A percentile compares a stretch with the other conserved stretches of the same genome.
Evolutionary conservation across 2,797 vertebrate genomes (phyloP).

Genomic region (Pampus argenteus): DNA sequence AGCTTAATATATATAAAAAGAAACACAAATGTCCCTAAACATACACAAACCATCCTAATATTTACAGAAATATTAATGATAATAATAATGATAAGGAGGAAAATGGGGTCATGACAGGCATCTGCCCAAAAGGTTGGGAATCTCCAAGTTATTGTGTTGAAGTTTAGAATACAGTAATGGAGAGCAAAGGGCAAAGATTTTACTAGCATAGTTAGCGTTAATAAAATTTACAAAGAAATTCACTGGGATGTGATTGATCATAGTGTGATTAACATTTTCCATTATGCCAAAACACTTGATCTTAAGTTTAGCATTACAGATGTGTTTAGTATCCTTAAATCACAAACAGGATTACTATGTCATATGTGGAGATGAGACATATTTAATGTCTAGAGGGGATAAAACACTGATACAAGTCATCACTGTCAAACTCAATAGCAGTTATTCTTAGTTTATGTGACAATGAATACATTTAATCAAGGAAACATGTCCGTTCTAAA

Average conservation of each 20-base stretch:
- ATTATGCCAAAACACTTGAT: not conserved
- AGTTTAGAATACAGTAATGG: not conserved
- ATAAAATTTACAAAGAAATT: not conserved
- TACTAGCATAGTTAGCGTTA: not conserved
- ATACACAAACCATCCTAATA: too few relatives aligned
- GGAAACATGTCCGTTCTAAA: conserved; percentile 48
- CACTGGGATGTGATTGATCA: conserved; percentile 4
- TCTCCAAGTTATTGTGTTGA: conserved; percentile 32
- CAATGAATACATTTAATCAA: conserved; percentile 42
- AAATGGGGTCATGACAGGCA: conserved; percentile 29
- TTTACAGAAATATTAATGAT: not conserved
- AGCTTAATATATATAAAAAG: conserved; percentile 16
- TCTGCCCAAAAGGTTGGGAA: conserved; percentile 58
- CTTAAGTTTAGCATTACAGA: not conserved
- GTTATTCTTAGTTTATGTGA: conserved; percentile 51
- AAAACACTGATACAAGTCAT: conserved; percentile 11
- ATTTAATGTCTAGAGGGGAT: conserved; percentile 24
- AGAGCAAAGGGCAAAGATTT: conserved; percentile 7
- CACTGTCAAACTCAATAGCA: conserved; percentile 32
- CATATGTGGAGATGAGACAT: conserved; percentile 12
- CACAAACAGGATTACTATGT: conserved; percentile 21
- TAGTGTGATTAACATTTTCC: conserved; percentile 11
- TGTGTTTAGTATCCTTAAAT: conserved; percentile 26
- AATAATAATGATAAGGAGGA: not conserved
- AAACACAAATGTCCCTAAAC: conserved; percentile 19